These are phyloP conservation scores for Spodoptera littoralis DNA, from an alignment of 2,888 invertebrate genomes.

Conservation along the genomic window DNA sequence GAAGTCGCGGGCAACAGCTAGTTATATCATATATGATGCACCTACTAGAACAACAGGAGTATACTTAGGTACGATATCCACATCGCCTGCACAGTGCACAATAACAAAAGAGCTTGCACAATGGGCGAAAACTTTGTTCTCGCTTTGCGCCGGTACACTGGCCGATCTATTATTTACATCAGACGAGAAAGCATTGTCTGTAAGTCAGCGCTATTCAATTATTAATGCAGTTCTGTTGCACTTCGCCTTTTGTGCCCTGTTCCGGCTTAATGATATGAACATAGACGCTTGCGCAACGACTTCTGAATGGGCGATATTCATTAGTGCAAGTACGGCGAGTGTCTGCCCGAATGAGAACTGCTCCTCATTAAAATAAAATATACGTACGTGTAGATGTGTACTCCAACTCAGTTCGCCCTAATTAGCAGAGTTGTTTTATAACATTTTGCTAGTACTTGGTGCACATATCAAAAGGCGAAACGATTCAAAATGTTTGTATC, in stretches of 20 bases:
- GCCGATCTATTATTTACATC: constrained; percentile 62
- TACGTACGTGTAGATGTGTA: not conserved
- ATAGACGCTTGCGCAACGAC: constrained; percentile 21
- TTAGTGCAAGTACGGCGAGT: constrained; percentile 24
- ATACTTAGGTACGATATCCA: constrained; percentile 43
- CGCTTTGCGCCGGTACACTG: constrained; percentile 32
- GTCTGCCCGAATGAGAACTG: constrained; percentile 6
- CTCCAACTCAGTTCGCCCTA: constrained; percentile 18
- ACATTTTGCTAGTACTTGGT: constrained; percentile 1
- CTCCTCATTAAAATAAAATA: constrained; percentile 35
- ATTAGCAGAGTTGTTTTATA: constrained; percentile 11
- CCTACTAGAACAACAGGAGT: constrained; percentile 33
- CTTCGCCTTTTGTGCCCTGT: constrained; percentile 32
- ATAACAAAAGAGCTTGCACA: constrained; percentile 60
- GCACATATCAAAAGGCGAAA: not conserved
- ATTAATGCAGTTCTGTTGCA: constrained; percentile 44
- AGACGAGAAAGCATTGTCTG: constrained; percentile 42
- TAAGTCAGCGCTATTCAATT: constrained; percentile 51
- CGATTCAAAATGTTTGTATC: no score
- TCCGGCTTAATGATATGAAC: constrained; percentile 40
- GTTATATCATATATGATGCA: not conserved
- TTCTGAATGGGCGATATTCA: constrained; percentile 32
- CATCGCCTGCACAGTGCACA: constrained; percentile 52
- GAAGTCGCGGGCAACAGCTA: no score
- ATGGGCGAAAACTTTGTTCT: constrained; percentile 57